Evolutionary conservation across 1,140 invertebrate species (phyloP), one percentile per base, ranked within the genome.

Genomic region (Ylistrum balloti): DNA sequence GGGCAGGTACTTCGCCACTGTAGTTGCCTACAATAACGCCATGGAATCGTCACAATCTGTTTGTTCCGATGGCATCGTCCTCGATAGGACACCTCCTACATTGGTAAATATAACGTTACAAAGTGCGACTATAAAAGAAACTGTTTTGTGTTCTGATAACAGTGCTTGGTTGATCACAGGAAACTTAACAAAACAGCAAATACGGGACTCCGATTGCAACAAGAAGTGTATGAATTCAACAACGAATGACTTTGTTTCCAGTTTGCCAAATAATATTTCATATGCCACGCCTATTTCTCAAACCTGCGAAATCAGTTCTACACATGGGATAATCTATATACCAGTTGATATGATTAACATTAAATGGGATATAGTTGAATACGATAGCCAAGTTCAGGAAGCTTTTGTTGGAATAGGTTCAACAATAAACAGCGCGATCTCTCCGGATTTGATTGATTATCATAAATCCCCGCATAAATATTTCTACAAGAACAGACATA

Each of bases 1-100:
- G 33, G 41, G n/a, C 5, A 91, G 88, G 17, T 92, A 89, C 41
- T 90, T 48, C 45, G 33, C 32, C 20, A 90, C 88, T 10, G 92
- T 92, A n/a, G 33, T 92, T 11, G 90, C 91, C 22, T 91, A 88
- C 85, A 91, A 91, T n/a, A 87, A 89, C 87, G 86, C 90, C 10
- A 28, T 92, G 33, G 32, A 88, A 41, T 48, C 89, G 13, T 90
- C 91, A 48, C 28, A 45, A 3, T 33, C 41, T 28, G 90, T 88
- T n/a, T 90, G 74, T 85, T 90, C 88, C n/a, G 90, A 92, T 86
- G 88, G 90, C 11, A 86, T 90, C n/a, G 86, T 45, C 0, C 38
- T 88, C 2, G 88, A 92, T 22, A 91, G 85, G 17, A 88, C 91
- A 17, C 41, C 86, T 3, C 90, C 90, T 9, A n/a, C 35, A 17